A percentile compares a stretch with the other conserved stretches of the same genome.
phyloP scores from a whole-genome alignment of 2,113 vertebrate genomes.

The Mungos mungo region DNA sequence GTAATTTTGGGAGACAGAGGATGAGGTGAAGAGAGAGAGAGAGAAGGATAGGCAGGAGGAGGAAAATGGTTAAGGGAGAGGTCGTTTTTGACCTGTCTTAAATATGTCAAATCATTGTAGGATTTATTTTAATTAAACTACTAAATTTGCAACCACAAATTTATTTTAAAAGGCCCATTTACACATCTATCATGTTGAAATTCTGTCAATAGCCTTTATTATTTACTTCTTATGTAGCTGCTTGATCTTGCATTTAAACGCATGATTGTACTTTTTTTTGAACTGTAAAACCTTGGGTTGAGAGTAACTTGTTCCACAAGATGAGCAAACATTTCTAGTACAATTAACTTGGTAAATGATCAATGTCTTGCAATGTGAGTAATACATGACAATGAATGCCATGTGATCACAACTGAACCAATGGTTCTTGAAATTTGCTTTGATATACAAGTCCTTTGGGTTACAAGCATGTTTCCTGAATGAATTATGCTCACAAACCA shows the following conservation, averaged over 20 bases:
- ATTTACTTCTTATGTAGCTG: not conserved
- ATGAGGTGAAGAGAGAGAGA: not conserved
- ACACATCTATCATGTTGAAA: not conserved
- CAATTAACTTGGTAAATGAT: too few relatives aligned
- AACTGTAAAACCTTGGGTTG: not conserved
- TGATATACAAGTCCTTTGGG: too few relatives aligned
- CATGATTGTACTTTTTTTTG: not conserved
- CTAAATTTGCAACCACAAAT: not conserved
- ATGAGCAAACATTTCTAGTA: too few relatives aligned
- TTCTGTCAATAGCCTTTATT: not conserved
- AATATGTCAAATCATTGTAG: not conserved
- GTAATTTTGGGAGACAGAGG: not conserved
- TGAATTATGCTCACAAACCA: too few relatives aligned
- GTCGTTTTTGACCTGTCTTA: not conserved
- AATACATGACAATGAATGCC: too few relatives aligned
- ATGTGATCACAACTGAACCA: too few relatives aligned
- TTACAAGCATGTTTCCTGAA: too few relatives aligned
- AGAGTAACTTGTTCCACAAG: too few relatives aligned
- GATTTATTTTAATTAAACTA: slow-evolving; percentile 19
- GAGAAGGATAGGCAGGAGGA: not conserved
- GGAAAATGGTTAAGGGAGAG: accelerated
- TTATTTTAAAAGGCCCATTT: not conserved
- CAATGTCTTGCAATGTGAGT: too few relatives aligned
- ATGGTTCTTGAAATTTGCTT: too few relatives aligned
- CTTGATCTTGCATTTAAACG: not conserved